Evolutionary conservation across 2,888 invertebrate genomes (phyloP), one percentile per base, ranked within the genome.

Genomic region (Laspeyria flexula): DNA sequence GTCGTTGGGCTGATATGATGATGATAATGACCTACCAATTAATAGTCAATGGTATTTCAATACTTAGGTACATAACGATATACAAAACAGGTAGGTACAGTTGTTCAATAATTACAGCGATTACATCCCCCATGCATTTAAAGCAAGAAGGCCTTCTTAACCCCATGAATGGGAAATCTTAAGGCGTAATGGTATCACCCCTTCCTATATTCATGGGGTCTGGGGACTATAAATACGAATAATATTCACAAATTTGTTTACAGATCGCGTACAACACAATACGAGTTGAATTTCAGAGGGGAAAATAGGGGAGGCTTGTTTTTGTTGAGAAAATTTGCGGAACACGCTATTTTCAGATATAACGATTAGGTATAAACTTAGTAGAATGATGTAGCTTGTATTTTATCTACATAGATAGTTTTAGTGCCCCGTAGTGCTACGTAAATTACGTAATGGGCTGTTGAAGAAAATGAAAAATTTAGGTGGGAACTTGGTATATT

Each of bases 191-290:
- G 85, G 80, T 73, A 64, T 63, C 65, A 74, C 80, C 89, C 90
- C 79, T 85, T 83, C 75, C 69, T 62, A 78, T 84, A 90, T 89
- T 88, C 88, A 89, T 90, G 79, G 77, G 71, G 52, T 72, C 13
- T 43, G 11, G 27, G 34, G 37, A 75, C 75, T 64, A 68, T 68
- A 70, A 79, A 77, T 78, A 69, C 75, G 83, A 88, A 89, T 90
- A 90, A 90, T 90, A 85, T 86, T 86, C 87, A 79, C 86, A 90
- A 91, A 90, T 91, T 90, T 91, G 90, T 90, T 91, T 90, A 90
- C 90, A 79, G 88, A 88, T 85, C 86, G 80, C 56, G 75, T 71
- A 73, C 71, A 74, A 54, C 45, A 68, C 58, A 64, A 60, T 58
- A 30, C 50, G 49, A 60, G 60, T 40, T 13, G 65, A 66, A 65